phyloP scores from a whole-genome alignment of 2,888 invertebrate species.

The Cacoxenus indagator region DNA sequence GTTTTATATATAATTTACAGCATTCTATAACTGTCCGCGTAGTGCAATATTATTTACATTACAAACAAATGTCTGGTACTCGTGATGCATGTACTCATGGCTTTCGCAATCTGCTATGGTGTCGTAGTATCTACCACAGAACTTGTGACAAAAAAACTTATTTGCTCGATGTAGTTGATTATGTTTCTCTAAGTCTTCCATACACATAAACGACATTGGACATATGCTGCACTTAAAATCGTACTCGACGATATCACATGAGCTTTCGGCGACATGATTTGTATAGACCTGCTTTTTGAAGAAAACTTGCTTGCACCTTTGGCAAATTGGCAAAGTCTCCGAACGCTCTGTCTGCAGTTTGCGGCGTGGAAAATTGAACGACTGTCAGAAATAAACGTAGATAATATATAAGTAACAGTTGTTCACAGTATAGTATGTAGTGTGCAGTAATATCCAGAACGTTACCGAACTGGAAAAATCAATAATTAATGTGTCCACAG shows the following conservation, averaged over 20 bases:
- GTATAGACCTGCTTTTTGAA: constrained; percentile 63
- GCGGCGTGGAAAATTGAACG: constrained; percentile 60
- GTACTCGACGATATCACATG: constrained; percentile 63
- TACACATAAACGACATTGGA: constrained; percentile 66
- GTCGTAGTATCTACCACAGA: constrained; percentile 64
- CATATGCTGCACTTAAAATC: constrained; percentile 65
- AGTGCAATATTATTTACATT: constrained; percentile 51
- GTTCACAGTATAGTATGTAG: too few relatives aligned
- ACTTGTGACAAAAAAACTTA: constrained; percentile 65
- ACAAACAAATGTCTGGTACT: constrained; percentile 61
- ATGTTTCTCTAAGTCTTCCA: constrained; percentile 59
- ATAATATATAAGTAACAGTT: too few relatives aligned
- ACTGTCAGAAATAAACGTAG: constrained; percentile 37
- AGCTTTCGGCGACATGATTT: constrained; percentile 63
- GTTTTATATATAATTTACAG: not conserved
- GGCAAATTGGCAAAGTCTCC: constrained; percentile 63
- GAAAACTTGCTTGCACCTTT: constrained; percentile 67
- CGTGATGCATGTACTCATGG: constrained; percentile 65
- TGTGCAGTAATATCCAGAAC: not conserved
- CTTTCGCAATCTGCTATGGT: constrained; percentile 62
- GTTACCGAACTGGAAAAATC: constrained; percentile 11
- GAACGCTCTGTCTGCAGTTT: constrained; percentile 62
- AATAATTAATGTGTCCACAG: not conserved
- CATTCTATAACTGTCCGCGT: not conserved
- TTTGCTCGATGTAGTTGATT: constrained; percentile 58